phyloP scores from a whole-genome alignment of 2,797 vertebrate genomes.

The Leptoclinus maculatus region DNA sequence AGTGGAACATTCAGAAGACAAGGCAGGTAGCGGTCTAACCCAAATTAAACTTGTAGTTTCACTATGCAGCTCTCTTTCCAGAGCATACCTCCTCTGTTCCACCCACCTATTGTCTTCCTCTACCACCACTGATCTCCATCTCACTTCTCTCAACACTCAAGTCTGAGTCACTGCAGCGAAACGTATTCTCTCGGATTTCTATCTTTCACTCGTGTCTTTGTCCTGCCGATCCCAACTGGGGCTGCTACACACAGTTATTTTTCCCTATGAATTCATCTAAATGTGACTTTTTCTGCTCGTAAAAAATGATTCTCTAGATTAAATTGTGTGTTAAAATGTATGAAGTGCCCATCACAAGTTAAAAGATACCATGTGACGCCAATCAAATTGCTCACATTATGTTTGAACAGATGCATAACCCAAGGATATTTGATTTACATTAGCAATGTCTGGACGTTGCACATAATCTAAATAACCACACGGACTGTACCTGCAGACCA shows the following conservation, averaged over 20 bases:
- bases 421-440: neutral
- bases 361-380: neutral
- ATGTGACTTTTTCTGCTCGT: neutral
- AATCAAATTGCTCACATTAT: neutral
- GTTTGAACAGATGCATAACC: neutral
- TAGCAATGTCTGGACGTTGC: too few species aligned
- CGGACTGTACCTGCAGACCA: neutral
- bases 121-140: constrained; percentile 41
- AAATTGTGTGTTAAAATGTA: neutral
- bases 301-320: neutral
- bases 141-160: constrained; percentile 48
- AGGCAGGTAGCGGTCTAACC: constrained; percentile 14
- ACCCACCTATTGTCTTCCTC: constrained; percentile 49
- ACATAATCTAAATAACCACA: neutral
- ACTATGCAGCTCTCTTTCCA: constrained; percentile 12
- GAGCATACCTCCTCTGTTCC: constrained; percentile 30
- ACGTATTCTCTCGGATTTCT: neutral
- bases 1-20: constrained; percentile 26
- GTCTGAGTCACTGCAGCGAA: constrained; percentile 52
- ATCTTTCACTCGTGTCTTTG: constrained; percentile 10
- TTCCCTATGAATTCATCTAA: neutral
- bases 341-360: neutral
- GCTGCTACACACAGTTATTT: neutral
- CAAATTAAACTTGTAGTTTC: constrained; percentile 16
- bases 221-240: neutral